Percentiles rank a stretch among this genome's conserved stretches.
Conservation (phyloP, 2,113 vertebrate species). For the Brevimyrus niger region DNA sequence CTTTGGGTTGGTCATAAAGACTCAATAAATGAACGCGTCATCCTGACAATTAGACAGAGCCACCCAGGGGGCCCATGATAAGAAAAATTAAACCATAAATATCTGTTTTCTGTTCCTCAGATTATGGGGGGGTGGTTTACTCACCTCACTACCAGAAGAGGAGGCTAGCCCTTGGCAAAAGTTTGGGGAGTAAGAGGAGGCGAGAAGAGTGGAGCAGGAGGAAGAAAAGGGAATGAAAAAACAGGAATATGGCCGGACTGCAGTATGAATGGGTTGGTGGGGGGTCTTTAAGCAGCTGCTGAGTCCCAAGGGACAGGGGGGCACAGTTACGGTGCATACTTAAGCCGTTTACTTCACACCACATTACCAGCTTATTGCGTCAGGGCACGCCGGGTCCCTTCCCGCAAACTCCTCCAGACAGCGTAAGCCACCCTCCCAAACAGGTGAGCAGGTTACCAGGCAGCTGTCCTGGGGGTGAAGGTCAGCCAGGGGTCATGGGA, state of each 20-base stretch:
- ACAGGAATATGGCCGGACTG: background rate
- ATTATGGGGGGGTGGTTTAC: conserved; percentile 28
- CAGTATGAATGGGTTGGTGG: background rate
- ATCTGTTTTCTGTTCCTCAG: conserved; percentile 28
- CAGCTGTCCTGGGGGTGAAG: background rate
- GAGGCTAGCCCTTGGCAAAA: background rate
- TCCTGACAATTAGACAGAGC: conserved; percentile 36
- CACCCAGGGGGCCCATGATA: conserved; percentile 12
- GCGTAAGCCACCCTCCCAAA: background rate
- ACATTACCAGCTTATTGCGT: background rate
- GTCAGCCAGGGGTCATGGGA: background rate
- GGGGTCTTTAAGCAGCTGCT: background rate
- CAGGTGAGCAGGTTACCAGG: background rate
- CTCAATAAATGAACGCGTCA: conserved; percentile 32
- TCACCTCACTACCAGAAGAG: background rate
- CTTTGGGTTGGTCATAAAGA: conserved; percentile 34
- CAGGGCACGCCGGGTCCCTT: background rate
- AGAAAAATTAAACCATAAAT: conserved; percentile 5
- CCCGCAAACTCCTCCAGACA: background rate
- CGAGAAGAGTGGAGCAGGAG: conserved; percentile 5
- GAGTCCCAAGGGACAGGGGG: background rate
- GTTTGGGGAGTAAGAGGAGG: conserved; percentile 3
- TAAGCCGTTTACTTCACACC: background rate
- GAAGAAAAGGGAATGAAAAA: background rate
- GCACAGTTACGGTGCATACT: background rate